These are phyloP conservation scores for Archips crataeganus DNA, from an alignment of 2,888 invertebrate genomes.

Conservation along the genomic window DNA sequence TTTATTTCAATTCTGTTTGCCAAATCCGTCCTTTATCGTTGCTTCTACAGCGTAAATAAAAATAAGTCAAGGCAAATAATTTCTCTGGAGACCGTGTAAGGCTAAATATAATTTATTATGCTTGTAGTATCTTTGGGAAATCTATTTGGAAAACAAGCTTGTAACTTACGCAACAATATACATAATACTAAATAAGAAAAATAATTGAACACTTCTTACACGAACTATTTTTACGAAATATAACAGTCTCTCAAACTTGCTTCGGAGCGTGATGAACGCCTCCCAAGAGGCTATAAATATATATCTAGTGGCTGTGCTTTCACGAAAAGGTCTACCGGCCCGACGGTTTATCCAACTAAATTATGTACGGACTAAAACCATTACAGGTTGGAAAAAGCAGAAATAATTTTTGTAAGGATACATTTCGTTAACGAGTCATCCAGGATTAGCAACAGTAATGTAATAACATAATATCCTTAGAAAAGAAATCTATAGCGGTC, in stretches of 20 bases:
- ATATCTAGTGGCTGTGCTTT: slow-evolving; percentile 34
- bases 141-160: slow-evolving; percentile 7
- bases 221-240: slow-evolving; percentile 15
- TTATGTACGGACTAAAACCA: slow-evolving; percentile 38
- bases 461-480: slow-evolving; percentile 24
- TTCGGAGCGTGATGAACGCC: slow-evolving; percentile 43
- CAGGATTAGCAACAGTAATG: slow-evolving; percentile 33
- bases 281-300: slow-evolving; percentile 49
- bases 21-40: slow-evolving; percentile 19
- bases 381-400: slow-evolving; percentile 33
- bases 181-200: not conserved
- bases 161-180: slow-evolving; percentile 7
- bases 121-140: slow-evolving; percentile 15
- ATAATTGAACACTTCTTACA: not conserved
- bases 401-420: slow-evolving; percentile 28
- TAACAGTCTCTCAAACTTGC: slow-evolving; percentile 22
- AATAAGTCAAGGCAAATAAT: slow-evolving; percentile 24
- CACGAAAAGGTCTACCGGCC: slow-evolving; percentile 37
- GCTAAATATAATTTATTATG: slow-evolving; percentile 19
- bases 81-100: slow-evolving; percentile 21
- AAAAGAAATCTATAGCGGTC: slow-evolving; percentile 14
- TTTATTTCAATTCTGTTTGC: slow-evolving; percentile 11
- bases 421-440: slow-evolving; percentile 31
- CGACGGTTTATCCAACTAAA: slow-evolving; percentile 32
- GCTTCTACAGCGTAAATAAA: slow-evolving; percentile 2